Evolutionary conservation across 2,888 invertebrate genomes (phyloP), one percentile per base, ranked within the genome.

Genomic region (Augochlorella aurata): DNA sequence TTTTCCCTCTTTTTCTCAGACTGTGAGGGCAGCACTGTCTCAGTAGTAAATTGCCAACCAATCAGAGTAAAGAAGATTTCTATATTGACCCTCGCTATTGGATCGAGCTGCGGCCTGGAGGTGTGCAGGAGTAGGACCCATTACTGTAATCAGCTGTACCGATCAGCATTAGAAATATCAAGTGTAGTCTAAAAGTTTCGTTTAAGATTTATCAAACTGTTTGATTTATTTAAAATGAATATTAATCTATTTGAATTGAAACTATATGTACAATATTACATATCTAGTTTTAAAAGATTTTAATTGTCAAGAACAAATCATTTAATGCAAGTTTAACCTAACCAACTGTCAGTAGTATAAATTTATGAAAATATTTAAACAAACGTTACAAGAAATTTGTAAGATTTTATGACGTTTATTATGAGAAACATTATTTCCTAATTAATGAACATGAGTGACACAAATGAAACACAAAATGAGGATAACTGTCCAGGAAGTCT

Each of bases 401-500:
- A 38, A 58, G 12, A 16, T 54, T 73, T 66, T 65, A 74, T 44
- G 49, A 63, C 38, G 70, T 14, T 29, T 29, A 61, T 61, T 61
- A 61, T 54, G 54, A 72, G 52, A 69, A 63, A 65, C 21, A 70
- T 54, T 54, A 45, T 50, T 54, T n/a, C 54, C 3, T 68, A 52
- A 61, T 63, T 50, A 70, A 71, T 49, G 24, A 86, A 74, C 74
- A 90, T 90, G 90, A 82, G 82, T n/a, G 90, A 90, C 61, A 82
- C 38, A 29, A 65, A 79, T 21, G 89, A 90, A 73, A 52, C 74
- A 7, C 87, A 81, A 77, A 86, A 38, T 58, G 90, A 88, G 74
- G 89, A 87, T 63, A 83, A 77, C 2, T 81, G 81, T 4, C 83
- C 85, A 3, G 79, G 88, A 9, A 90, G 90, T 10, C 91, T 93